Base-by-base conservation (phyloP, 2,113 vertebrate genomes). In the Alethe diademata region DNA sequence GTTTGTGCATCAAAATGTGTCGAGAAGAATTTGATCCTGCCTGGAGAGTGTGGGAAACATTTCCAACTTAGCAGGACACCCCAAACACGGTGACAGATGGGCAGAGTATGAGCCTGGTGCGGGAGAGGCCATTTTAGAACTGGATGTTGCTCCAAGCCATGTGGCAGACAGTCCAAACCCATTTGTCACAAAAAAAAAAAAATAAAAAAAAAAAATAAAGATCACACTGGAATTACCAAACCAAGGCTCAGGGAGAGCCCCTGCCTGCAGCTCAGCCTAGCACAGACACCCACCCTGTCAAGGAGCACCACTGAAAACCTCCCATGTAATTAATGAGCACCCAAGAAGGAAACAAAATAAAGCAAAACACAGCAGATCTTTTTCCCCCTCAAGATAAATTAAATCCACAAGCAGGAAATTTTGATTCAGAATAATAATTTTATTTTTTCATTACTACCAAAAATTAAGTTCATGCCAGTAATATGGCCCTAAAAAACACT, bases 161-260 rank as follows among this genome's bases (percentile, higher is more conserved):
- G 83, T 86, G 86, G 64, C 80, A 94, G 83, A 86, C 80, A 72
- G 31, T 90, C 43, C 91, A 80, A 88, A 80, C 14, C 18, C 42
- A 5, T 64, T 95, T 87, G 75, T 76, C 88, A 90, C 36, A 17
- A 51, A 82, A 83, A 48, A 83, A 94, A 57, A 57, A 82, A 17
- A 51, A 82, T 79, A 48, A 79, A 94, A 57, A 57, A 82, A 82
- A 47, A 82, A 94, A 57, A 57, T 19, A 72, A 72, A 88, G 25
- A 36, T 85, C 28, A 33, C 45, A 24, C 15, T 72, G 82, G 81
- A 60, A 67, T 71, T 65, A 67, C 69, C 51, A 81, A 83, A n/a
- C 18, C 25, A 78, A 78, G 25, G 43, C 3, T 0, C 33, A 14
- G 65, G 60, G 69, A 81, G 65, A 81, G 61, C 43, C 65, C n/a